These are phyloP conservation scores for Sycobia sp. DNA, from an alignment of 1,140 invertebrate species.

Conservation along the genomic window DNA sequence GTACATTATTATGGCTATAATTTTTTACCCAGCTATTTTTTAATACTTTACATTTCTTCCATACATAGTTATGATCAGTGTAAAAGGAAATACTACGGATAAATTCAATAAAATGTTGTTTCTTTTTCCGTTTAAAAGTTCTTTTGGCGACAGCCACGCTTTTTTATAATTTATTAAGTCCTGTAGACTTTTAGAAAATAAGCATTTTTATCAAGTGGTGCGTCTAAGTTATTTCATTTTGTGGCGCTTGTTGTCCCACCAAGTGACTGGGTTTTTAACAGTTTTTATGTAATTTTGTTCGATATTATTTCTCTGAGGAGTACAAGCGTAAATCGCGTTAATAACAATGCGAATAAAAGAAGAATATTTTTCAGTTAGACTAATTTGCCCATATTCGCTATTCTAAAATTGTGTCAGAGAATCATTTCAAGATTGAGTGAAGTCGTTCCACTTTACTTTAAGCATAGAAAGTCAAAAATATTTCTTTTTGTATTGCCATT, in stretches of 20 bases:
- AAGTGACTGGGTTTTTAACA: neutral
- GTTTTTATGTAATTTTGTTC: neutral
- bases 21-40: neutral
- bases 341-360: neutral
- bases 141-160: neutral
- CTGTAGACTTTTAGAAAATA: neutral
- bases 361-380: neutral
- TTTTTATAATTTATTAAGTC: slow-evolving; percentile 5
- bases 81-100: neutral
- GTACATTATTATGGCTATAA: neutral
- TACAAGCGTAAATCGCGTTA: neutral
- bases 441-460: neutral
- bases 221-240: neutral
- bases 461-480: slow-evolving; percentile 5
- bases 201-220: neutral
- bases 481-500: slow-evolving; percentile 26
- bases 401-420: neutral
- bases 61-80: neutral
- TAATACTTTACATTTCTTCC: slow-evolving; percentile 3
- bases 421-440: neutral
- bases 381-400: neutral
- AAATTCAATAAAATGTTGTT: neutral
- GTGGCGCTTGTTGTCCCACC: neutral
- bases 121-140: slow-evolving; percentile 3
- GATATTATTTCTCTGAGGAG: neutral